Base-by-base conservation (phyloP, 2,888 invertebrate genomes). In the Adineta ricciae region DNA sequence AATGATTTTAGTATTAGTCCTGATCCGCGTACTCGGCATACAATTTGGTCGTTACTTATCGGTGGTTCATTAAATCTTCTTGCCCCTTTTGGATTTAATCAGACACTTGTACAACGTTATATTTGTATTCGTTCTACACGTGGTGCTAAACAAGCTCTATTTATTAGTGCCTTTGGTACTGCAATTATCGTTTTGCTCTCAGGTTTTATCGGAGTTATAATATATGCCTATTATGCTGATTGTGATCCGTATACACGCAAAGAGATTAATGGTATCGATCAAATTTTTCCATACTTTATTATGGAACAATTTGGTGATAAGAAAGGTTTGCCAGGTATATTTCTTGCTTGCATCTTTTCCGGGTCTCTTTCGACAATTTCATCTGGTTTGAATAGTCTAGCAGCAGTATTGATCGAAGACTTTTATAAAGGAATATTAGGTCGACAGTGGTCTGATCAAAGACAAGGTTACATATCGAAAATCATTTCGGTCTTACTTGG, bases 51-150 rank as follows among this genome's bases (percentile, higher is more conserved):
- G 7, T 93, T 94, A 4, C 89, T 94, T 21, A 91, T 95, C 86
- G 96, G 96, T 49, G 96, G 95, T 7, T 94, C 94, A 38, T 93
- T 96, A 89, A 96, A 95, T 89, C 96, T 96, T 95, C 93, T 94
- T 86, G 94, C 95, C 83, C 94, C 96, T 93, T 96, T 95, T 90
- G 95, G 95, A 89, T 94, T 95, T 83, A 96, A 96, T 91, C 96
- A 97, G 90, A 95, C 96, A 0, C 95, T 96, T 54, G 94, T 96
- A 83, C 96, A 97, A 90, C 94, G 96, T 90, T 96, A 96, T 89
- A 92, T 96, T 86, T 95, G 95, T 0, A 94, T 96, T 2, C 93
- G 95, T 89, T 93, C 92, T 78, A 93, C 95, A 87, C 92, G 93
- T 16, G 94, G 95, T 91, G 94, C 94, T 38, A 82, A 64, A 56